Evolutionary conservation across 1,140 invertebrate genomes (phyloP).

Genomic region (Drosophila persimilis): DNA sequence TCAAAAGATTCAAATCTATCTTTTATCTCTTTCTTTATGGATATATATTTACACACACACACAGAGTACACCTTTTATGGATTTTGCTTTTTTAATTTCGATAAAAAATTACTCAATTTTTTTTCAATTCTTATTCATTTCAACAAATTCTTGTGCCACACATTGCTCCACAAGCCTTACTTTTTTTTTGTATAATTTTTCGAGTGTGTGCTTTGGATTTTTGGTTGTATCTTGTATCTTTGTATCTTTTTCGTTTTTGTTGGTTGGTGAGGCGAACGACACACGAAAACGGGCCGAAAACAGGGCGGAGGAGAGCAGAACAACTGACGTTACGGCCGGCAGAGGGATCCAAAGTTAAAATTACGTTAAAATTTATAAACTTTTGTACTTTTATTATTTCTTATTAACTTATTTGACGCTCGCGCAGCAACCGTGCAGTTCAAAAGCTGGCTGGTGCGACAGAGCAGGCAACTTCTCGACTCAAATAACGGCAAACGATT

Average conservation of each 20-base stretch:
- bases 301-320: conserved; percentile 28
- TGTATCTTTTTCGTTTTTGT: conserved; percentile 31
- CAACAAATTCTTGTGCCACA: conserved; percentile 57
- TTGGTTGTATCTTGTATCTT: conserved; percentile 39
- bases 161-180: conserved; percentile 37
- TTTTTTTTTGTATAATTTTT: conserved; percentile 29
- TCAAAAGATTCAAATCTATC: conserved; percentile 20
- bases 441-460: no score
- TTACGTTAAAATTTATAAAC: no score
- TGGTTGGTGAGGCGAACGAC: conserved; percentile 18
- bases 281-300: conserved; percentile 29
- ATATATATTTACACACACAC: conserved; percentile 22
- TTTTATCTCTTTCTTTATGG: conserved; percentile 20
- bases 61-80: conserved; percentile 10
- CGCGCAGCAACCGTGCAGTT: no score
- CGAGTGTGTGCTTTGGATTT: conserved; percentile 31
- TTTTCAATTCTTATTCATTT: conserved; percentile 53
- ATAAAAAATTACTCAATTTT: conserved; percentile 54
- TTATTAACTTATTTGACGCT: no score
- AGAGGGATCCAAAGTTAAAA: no score
- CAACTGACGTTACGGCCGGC: no score
- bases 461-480: no score
- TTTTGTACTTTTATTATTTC: no score
- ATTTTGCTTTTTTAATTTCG: conserved; percentile 39
- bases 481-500: no score